Percentiles rank a stretch among this genome's conserved stretches.
Evolutionary conservation across 1,140 invertebrate species (phyloP).

Genomic region (Drosophila sechellia): DNA sequence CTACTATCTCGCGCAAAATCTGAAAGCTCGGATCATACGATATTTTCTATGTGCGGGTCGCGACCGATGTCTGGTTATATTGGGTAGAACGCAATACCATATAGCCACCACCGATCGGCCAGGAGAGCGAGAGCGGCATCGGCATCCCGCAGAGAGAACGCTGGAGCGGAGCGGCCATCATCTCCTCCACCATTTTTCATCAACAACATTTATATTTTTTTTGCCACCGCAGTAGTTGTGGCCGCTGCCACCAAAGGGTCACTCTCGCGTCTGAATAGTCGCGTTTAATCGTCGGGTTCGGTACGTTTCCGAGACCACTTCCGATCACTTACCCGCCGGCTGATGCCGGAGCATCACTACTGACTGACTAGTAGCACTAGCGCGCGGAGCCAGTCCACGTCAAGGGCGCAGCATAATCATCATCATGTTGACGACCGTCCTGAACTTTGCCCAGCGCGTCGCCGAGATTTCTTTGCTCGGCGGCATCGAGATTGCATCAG

Average conservation of each 20-base stretch:
- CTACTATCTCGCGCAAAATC: constrained; percentile 44
- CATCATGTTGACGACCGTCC: constrained; percentile 63
- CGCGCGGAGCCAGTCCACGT: neutral
- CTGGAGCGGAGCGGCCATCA: constrained; percentile 42
- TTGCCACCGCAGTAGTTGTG: neutral
- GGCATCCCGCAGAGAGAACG: constrained; percentile 32
- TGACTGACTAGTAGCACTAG: no score
- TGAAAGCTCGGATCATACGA: constrained; percentile 72
- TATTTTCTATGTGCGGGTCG: constrained; percentile 70
- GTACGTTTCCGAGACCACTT: constrained; percentile 22
- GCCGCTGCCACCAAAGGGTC: constrained; percentile 34
- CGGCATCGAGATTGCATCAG: constrained; percentile 78
- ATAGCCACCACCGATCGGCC: constrained; percentile 22
- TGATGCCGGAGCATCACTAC: constrained; percentile 29
- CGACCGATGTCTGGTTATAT: constrained; percentile 75
- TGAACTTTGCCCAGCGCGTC: constrained; percentile 76
- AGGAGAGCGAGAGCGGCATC: constrained; percentile 31
- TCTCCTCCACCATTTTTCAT: constrained; percentile 49
- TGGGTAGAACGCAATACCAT: constrained; percentile 72
- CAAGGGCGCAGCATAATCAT: constrained; percentile 11
- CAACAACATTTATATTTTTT: constrained; percentile 1
- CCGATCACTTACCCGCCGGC: constrained; percentile 50
- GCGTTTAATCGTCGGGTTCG: constrained; percentile 25
- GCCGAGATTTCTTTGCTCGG: constrained; percentile 81
- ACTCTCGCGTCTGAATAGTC: constrained; percentile 3